Evolutionary conservation across 2,888 invertebrate genomes (phyloP).

Genomic region (Eutolmus rufibarbis): DNA sequence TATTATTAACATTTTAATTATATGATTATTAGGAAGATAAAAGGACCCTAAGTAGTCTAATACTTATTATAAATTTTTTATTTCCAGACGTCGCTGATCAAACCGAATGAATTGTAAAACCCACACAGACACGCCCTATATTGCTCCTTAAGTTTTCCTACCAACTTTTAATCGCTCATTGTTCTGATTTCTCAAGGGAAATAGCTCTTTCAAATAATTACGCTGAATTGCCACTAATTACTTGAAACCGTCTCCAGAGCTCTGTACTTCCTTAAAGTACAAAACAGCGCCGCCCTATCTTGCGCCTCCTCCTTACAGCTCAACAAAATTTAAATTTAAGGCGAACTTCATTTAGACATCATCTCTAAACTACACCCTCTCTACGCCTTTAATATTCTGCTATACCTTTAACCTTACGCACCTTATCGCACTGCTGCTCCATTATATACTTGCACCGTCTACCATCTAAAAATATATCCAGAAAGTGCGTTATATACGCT

Average conservation of each 20-base stretch:
- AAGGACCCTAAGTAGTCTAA: not conserved
- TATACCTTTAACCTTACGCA: not conserved
- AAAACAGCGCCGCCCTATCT: not conserved
- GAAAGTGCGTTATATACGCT: constrained; percentile 11
- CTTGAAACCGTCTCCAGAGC: not conserved
- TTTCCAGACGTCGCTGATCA: not conserved
- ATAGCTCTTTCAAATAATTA: not conserved
- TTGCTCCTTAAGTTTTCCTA: not conserved
- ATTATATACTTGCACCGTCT: not conserved
- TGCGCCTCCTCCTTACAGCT: not conserved
- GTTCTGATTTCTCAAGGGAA: not conserved
- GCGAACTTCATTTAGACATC: not conserved
- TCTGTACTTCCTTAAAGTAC: not conserved
- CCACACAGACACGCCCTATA: not conserved
- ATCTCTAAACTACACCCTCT: not conserved
- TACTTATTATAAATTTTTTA: not conserved
- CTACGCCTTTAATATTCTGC: not conserved
- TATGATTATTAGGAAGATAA: not conserved
- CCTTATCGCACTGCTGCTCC: not conserved
- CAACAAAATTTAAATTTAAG: not conserved
- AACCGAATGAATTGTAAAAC: not conserved
- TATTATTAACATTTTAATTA: too few relatives aligned
- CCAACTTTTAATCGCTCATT: not conserved
- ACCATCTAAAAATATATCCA: not conserved
- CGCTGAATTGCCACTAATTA: not conserved